Base-by-base conservation (phyloP, 2,797 vertebrate species). In the Hozukius guyotensis region DNA sequence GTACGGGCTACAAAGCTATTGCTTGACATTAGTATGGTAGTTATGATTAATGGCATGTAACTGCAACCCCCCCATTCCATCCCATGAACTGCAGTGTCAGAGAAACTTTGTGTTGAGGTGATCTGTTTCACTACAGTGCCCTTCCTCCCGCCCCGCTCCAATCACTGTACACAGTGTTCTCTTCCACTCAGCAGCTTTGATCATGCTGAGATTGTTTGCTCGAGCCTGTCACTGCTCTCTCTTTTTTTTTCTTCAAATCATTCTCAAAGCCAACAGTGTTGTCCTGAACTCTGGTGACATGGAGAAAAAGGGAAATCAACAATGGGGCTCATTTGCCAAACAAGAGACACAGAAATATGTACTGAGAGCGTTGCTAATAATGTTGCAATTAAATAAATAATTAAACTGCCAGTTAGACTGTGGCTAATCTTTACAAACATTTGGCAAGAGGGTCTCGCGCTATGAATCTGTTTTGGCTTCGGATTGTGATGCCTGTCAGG, bases 151-250 rank as follows among this genome's bases (percentile, higher is more conserved):
- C 65, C 81, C 62, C 77, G 27, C 81, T 73, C 85, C 79, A 86
- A 79, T 89, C 85, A 79, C 61, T 66, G 81, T 67, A 83, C 89
- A 81, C 91, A 78, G 80, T 81, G 87, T 93, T 91, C 89, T 87
- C 83, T 83, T 91, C 84, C 86, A 86, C 89, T 91, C 83, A 86
- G 84, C 88, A 75, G 88, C 93, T 94, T 93, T 91, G 89, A 94
- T 94, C 89, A 90, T 59, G 84, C 89, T 90, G 84, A 75, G 90
- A 90, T 86, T 91, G 92, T 94, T 93, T 90, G 89, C 84, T 88
- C 79, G 46, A 77, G 82, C 80, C 52, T 82, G 84, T 92, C 91
- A 73, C 80, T 79, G 69, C 78, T 77, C 61, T 71, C 63, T 71
- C 22, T 20, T 22, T 82, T 60, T 46, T 55, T 34, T 61, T 52